phyloP scores from a whole-genome alignment of 2,888 invertebrate species.

The Acleris laterana region DNA sequence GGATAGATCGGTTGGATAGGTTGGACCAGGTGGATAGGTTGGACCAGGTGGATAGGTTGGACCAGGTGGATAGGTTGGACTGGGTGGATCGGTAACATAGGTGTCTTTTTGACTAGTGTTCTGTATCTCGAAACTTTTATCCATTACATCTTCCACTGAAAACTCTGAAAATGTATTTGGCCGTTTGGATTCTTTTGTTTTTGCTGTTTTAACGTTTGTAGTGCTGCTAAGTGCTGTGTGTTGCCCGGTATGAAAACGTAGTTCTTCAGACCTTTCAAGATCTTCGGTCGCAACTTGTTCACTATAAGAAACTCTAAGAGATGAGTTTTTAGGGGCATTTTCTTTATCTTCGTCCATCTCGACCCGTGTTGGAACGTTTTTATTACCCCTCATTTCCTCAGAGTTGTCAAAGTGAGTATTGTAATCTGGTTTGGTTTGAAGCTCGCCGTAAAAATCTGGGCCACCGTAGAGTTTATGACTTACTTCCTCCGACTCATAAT shows the following conservation, averaged over 20 bases:
- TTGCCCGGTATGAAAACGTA: no score
- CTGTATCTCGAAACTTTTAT: constrained; percentile 34
- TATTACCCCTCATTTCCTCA: background rate
- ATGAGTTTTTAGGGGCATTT: background rate
- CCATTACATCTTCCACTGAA: constrained; percentile 54
- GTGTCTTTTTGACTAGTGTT: constrained; percentile 11
- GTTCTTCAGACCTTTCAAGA: background rate
- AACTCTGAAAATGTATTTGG: constrained; percentile 59
- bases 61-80: no score
- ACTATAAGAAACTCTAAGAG: background rate
- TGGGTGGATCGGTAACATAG: background rate
- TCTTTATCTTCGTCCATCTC: background rate
- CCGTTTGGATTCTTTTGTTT: constrained; percentile 52
- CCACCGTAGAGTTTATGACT: background rate
- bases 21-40: no score
- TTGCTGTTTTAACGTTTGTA: no score
- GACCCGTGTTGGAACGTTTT: background rate
- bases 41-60: no score
- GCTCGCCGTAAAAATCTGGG: background rate
- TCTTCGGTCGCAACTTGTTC: background rate
- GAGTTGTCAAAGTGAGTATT: constrained; percentile 5
- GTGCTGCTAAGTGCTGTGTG: no score
- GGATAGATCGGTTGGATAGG: no score
- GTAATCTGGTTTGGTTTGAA: constrained; percentile 2
- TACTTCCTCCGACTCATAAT: constrained; percentile 27